These are phyloP conservation scores for Drosophila aff. DNA, from an alignment of 1,140 invertebrate genomes.

Conservation along the genomic window DNA sequence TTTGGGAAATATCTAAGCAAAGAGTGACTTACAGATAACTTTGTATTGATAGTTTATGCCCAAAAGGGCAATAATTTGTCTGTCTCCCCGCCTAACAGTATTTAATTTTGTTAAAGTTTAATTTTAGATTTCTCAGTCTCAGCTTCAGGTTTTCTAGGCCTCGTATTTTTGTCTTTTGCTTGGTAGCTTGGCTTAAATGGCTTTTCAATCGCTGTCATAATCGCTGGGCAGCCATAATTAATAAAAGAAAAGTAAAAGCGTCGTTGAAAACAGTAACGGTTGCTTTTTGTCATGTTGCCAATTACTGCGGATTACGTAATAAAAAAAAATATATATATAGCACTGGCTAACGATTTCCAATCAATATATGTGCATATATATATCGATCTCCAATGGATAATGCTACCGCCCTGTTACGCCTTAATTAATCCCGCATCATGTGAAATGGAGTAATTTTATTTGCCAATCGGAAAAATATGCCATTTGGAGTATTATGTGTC, in stretches of 20 bases:
- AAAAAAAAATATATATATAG: conserved; percentile 6
- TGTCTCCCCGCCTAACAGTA: neutral
- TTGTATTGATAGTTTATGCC: conserved; percentile 1
- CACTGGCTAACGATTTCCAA: conserved; percentile 21
- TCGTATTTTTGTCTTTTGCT: conserved; percentile 8
- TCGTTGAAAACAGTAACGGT: conserved; percentile 28
- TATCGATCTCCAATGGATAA: neutral
- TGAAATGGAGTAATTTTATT: neutral
- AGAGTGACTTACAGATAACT: neutral
- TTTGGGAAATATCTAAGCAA: neutral
- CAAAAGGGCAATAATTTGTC: conserved; percentile 10
- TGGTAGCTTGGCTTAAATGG: conserved; percentile 36
- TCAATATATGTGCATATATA: conserved; percentile 1
- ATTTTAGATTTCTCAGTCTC: neutral
- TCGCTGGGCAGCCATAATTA: conserved; percentile 53
- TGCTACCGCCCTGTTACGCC: conserved; percentile 7
- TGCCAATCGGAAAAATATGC: neutral
- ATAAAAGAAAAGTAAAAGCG: conserved; percentile 75
- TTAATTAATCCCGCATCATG: neutral
- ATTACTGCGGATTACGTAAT: conserved; percentile 14
- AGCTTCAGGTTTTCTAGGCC: conserved; percentile 7
- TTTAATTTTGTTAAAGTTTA: neutral
- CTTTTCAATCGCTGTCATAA: conserved; percentile 67
- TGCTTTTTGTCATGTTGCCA: conserved; percentile 35
- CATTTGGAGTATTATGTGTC: neutral